Evolutionary conservation across 2,113 vertebrate species (phyloP).

Genomic region (Alligator sinensis): DNA sequence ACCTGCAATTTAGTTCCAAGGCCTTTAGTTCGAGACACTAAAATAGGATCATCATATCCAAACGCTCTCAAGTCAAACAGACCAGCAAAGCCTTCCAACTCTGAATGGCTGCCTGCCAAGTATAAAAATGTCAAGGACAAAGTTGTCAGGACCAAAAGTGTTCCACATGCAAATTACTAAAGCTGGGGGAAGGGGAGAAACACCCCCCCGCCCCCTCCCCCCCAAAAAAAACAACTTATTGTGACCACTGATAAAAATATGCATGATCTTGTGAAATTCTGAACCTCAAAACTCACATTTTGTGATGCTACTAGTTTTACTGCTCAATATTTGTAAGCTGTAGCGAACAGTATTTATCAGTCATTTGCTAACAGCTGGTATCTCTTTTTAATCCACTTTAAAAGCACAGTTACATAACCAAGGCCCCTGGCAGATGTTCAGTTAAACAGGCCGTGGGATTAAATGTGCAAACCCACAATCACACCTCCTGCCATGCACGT

Average conservation of each 20-base stretch:
- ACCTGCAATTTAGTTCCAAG: constrained; percentile 91
- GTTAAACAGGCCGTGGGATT: too few relatives aligned
- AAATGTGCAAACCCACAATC: too few relatives aligned
- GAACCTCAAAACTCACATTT: not conserved
- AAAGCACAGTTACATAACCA: not conserved
- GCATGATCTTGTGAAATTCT: not conserved
- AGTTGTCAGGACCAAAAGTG: not conserved
- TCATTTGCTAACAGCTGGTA: not conserved
- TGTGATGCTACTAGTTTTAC: not conserved
- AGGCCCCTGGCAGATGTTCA: too few relatives aligned
- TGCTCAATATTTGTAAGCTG: not conserved
- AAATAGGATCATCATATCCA: constrained; percentile 86
- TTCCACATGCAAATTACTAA: not conserved
- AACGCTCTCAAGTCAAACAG: constrained; percentile 88
- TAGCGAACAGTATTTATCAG: not conserved
- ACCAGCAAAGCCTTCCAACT: constrained; percentile 82
- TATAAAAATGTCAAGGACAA: not conserved
- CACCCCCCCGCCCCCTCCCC: too few relatives aligned
- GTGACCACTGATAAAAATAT: not conserved
- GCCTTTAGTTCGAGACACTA: constrained; percentile 87
- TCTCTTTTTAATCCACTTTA: not conserved
- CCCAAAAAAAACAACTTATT: not conserved
- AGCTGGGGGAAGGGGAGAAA: too few relatives aligned
- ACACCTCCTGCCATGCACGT: too few relatives aligned
- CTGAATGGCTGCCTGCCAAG: constrained; percentile 79